phyloP scores from a whole-genome alignment of 2,113 vertebrate species.

The Opisthocomus hoazin region DNA sequence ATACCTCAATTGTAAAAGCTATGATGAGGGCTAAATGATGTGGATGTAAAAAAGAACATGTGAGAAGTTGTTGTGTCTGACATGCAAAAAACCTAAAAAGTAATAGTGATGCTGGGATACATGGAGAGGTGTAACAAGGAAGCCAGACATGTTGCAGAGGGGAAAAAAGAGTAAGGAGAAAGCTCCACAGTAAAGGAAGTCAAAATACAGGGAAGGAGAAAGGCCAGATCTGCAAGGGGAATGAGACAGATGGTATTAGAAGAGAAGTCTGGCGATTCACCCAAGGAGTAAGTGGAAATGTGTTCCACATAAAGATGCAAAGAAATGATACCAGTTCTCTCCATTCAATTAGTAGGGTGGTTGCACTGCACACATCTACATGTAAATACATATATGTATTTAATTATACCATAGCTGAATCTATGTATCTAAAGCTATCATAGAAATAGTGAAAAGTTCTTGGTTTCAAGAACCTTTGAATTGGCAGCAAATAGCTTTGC shows the following conservation, averaged over 20 bases:
- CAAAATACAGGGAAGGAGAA: neutral
- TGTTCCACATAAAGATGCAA: neutral
- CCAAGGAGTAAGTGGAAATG: neutral
- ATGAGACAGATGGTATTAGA: neutral
- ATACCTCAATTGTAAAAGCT: neutral
- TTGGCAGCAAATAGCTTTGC: neutral
- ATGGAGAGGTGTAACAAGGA: neutral
- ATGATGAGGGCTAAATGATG: neutral
- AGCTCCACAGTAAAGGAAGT: neutral
- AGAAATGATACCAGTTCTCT: neutral
- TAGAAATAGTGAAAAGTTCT: neutral
- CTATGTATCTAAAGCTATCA: neutral
- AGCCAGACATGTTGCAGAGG: neutral
- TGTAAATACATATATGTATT: neutral
- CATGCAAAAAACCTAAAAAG: neutral
- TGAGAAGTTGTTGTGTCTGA: neutral
- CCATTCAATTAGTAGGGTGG: neutral
- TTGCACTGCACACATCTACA: neutral
- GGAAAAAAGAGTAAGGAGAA: neutral
- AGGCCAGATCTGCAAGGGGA: neutral
- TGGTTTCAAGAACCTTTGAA: neutral
- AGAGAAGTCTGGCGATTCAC: neutral
- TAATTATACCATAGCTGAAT: neutral
- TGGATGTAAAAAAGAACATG: neutral
- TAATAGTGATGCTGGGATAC: neutral